These are phyloP conservation scores for Conus canariensis DNA, from an alignment of 2,888 invertebrate species.

Conservation along the genomic window DNA sequence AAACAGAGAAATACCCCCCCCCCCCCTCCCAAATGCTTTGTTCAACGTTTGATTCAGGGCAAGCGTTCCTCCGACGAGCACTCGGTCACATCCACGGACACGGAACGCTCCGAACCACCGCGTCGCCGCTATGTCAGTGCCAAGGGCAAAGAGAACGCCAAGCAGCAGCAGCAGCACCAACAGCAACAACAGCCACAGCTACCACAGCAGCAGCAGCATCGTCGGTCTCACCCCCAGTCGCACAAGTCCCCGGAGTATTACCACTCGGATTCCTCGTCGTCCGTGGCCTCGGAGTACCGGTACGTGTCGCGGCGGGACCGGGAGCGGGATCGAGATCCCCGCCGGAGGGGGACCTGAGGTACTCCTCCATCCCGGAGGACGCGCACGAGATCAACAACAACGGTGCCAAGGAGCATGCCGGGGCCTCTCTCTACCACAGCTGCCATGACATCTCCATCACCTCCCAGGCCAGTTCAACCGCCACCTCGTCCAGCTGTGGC, in stretches of 20 bases:
- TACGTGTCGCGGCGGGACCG: constrained; percentile 17
- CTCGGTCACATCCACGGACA: constrained; percentile 39
- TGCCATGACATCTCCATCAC: constrained; percentile 30
- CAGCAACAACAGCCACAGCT: neutral
- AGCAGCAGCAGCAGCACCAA: neutral
- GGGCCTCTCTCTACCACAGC: constrained; percentile 35
- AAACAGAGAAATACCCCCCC: no score
- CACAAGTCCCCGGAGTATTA: constrained; percentile 12
- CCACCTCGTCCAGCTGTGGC: neutral
- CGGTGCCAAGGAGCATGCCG: neutral
- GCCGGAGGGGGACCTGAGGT: neutral
- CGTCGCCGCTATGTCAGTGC: constrained; percentile 35
- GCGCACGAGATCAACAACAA: constrained; percentile 48
- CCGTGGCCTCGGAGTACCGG: constrained; percentile 26
- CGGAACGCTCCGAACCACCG: constrained; percentile 29
- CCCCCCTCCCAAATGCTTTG: no score
- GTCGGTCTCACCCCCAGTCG: neutral
- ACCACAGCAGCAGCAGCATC: neutral
- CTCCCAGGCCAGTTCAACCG: constrained; percentile 12
- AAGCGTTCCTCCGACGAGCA: constrained; percentile 39
- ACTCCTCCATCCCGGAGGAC: constrained; percentile 37
- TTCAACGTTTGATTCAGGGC: neutral
- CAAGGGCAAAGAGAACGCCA: constrained; percentile 11
- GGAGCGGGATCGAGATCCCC: neutral
- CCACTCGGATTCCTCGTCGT: constrained; percentile 29